Evolutionary conservation across 92 coral and sea anemone species (phyloP).

Genomic region (Paramuricea clavata): DNA sequence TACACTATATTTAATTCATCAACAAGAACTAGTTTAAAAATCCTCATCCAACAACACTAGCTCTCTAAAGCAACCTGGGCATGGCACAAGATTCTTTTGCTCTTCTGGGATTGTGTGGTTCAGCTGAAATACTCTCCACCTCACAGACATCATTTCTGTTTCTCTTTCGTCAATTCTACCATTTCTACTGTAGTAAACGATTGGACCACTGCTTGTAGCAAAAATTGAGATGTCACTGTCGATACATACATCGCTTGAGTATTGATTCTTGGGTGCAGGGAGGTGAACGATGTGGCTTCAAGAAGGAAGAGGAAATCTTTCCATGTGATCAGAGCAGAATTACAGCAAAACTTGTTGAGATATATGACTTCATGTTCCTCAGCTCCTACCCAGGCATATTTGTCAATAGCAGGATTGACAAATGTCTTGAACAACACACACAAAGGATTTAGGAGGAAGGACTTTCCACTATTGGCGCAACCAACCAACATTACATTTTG

Average conservation of each 20-base stretch:
- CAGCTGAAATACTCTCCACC: slow-evolving; percentile 65
- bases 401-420: slow-evolving; percentile 58
- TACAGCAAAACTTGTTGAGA: slow-evolving; percentile 69
- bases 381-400: slow-evolving; percentile 70
- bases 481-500: slow-evolving; percentile 64
- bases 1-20: neutral
- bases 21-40: neutral
- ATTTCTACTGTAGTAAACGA: slow-evolving; percentile 11
- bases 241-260: slow-evolving; percentile 64
- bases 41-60: slow-evolving; percentile 14
- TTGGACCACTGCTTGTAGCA: slow-evolving; percentile 44
- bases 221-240: slow-evolving; percentile 69
- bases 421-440: slow-evolving; percentile 46
- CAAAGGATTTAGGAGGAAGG: slow-evolving; percentile 51
- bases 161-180: slow-evolving; percentile 39
- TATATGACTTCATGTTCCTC: slow-evolving; percentile 65
- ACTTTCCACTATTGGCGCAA: slow-evolving; percentile 49
- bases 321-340: slow-evolving; percentile 61
- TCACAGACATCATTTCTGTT: slow-evolving; percentile 78
- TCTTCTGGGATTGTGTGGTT: slow-evolving; percentile 31
- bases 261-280: slow-evolving; percentile 74
- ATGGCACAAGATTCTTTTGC: slow-evolving; percentile 41
- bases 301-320: slow-evolving; percentile 71
- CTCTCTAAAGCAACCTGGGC: slow-evolving; percentile 61
- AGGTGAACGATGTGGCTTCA: slow-evolving; percentile 67